Evolutionary conservation across 1,140 invertebrate genomes (phyloP), one percentile per base, ranked within the genome.

Genomic region (Diachasma alloeum): DNA sequence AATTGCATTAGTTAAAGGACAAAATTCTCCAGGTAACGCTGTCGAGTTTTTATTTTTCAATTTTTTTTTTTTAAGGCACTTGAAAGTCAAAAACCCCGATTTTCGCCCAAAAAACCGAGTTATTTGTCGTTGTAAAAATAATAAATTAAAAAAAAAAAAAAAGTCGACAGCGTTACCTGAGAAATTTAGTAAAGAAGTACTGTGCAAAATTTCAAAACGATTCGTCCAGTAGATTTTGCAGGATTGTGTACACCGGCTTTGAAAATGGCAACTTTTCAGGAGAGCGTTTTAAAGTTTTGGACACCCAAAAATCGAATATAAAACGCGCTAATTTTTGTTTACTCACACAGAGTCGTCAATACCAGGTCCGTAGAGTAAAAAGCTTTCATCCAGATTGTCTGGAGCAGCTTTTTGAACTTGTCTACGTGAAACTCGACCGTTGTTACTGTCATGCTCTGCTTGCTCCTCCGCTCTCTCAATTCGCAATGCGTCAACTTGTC

Each of bases 191-290:
- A 26, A 13, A 70, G 46, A 78, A 78, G 24, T 71, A 66, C 13
- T 78, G 67, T 75, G 17, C 68, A 78, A 78, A 78, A 75, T 78
- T 78, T 78, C 48, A 67, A 69, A 66, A 78, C 72, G 77, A 78
- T 78, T 68, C 46, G 73, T 78, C 17, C 53, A 75, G 73, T 78
- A 66, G 67, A 26, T 78, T 75, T 78, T 70, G 69, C 44, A 15
- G 19, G 15, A 39, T 5, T 3, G 46, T 36, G 44, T 5, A 8
- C 77, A 78, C 73, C 73, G 73, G 72, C 77, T 78, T 75, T 78
- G 48, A 75, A 78, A 75, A 78, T 44, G 72, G 44, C 10, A n/a
- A 74, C 63, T 75, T 63, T 75, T 68, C 3, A 31, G 67, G 44
- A 78, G 72, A 75, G 37, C 77, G 72, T 36, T 66, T 70, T 75